phyloP scores from a whole-genome alignment of 23 tunicate genomes.

The Halocynthia aurantium region DNA sequence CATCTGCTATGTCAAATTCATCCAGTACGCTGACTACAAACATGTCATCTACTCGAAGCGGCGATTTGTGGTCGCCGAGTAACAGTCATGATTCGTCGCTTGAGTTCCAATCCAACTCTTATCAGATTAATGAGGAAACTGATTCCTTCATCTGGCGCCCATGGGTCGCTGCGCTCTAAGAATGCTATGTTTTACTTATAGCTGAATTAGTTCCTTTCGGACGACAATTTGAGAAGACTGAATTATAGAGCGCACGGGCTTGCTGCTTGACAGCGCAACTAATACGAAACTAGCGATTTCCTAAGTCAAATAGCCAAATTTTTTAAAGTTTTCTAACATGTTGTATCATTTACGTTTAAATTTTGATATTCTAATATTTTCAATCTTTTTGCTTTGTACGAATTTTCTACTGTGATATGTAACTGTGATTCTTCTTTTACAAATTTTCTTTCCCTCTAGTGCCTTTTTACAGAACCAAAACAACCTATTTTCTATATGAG shows the following conservation, averaged over 20 bases:
- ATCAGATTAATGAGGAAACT: too few species aligned
- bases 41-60: background rate
- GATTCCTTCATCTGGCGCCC: slow-evolving; percentile 16
- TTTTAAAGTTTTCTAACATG: background rate
- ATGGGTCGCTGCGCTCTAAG: slow-evolving; percentile 12
- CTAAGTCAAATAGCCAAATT: too few species aligned
- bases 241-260: too few species aligned
- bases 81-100: background rate
- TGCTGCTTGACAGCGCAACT: too few species aligned
- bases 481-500: too few species aligned
- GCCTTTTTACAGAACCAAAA: too few species aligned
- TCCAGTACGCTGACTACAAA: background rate
- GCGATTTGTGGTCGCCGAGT: background rate
- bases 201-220: background rate
- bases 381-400: background rate
- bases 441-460: background rate
- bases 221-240: too few species aligned
- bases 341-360: background rate
- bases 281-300: too few species aligned
- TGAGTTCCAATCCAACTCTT: background rate
- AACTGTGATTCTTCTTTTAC: slow-evolving; percentile 6
- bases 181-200: background rate
- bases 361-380: background rate
- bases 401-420: slow-evolving; percentile 3
- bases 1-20: background rate